Conservation (phyloP, 2,113 vertebrate species). For the Ranitomeya variabilis region DNA sequence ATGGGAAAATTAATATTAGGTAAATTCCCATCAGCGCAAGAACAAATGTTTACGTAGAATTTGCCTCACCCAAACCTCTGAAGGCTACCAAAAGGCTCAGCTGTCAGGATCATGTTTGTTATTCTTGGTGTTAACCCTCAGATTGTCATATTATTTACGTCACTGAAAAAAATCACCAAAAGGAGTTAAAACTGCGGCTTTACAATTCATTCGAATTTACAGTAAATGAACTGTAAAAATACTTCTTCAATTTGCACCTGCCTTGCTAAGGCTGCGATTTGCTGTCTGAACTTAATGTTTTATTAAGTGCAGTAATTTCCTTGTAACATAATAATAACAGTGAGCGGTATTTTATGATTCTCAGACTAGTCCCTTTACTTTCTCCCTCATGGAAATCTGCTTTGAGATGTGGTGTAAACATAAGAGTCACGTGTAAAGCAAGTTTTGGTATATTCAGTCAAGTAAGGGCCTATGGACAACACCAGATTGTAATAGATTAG, state of each 20-base stretch:
- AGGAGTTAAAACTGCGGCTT: neutral
- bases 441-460: neutral
- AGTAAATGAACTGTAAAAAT: conserved; percentile 4
- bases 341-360: neutral
- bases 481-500: too few relatives aligned
- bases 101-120: neutral
- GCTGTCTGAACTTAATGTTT: conserved; percentile 10
- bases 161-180: neutral
- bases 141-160: neutral
- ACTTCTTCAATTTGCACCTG: conserved; percentile 1
- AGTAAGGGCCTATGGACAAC: neutral
- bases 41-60: conserved; percentile 38
- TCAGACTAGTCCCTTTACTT: neutral
- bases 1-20: conserved; percentile 37
- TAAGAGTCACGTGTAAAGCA: neutral
- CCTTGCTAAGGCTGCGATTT: neutral
- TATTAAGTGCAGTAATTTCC: conserved; percentile 24
- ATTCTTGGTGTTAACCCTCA: neutral
- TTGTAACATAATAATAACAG: conserved; percentile 19
- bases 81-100: conserved; percentile 3
- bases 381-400: neutral
- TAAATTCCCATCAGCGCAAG: conserved; percentile 37
- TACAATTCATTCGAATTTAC: conserved; percentile 1
- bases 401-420: neutral
- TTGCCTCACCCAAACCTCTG: conserved; percentile 14